phyloP scores from a whole-genome alignment of 2,113 vertebrate genomes.

The Heterochromis multidens region DNA sequence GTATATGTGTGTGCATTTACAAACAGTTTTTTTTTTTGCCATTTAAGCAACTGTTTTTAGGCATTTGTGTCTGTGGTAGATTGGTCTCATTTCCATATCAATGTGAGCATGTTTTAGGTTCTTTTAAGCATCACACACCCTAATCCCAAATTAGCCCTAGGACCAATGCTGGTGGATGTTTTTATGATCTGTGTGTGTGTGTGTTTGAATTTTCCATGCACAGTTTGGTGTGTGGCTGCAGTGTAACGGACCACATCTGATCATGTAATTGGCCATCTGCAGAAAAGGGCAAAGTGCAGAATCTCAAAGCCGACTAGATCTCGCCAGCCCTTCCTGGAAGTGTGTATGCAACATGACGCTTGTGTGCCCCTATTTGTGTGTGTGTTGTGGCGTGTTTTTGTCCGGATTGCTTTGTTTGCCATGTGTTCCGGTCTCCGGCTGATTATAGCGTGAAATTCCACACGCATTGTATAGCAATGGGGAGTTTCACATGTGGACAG shows the following conservation, averaged over 20 bases:
- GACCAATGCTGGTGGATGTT: slow-evolving; percentile 24
- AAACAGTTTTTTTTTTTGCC: slow-evolving; percentile 6
- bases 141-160: slow-evolving; percentile 50
- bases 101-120: slow-evolving; percentile 47
- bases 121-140: slow-evolving; percentile 35
- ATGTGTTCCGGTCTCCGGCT: slow-evolving; percentile 62
- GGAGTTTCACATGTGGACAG: slow-evolving; percentile 49
- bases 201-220: slow-evolving; percentile 6
- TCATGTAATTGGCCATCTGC: slow-evolving; percentile 58
- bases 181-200: slow-evolving; percentile 17
- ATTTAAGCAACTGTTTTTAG: slow-evolving; percentile 59
- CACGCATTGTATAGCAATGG: slow-evolving; percentile 50
- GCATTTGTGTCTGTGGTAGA: slow-evolving; percentile 31
- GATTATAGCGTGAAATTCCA: slow-evolving; percentile 66
- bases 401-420: slow-evolving; percentile 44
- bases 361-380: not conserved
- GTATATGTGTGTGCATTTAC: slow-evolving; percentile 3
- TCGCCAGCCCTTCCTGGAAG: not conserved
- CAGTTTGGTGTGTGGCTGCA: slow-evolving; percentile 18
- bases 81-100: slow-evolving; percentile 63
- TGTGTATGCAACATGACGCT: not conserved
- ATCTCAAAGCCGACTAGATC: not conserved
- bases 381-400: not conserved
- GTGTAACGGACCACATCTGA: slow-evolving; percentile 26
- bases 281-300: slow-evolving; percentile 39